phyloP scores from a whole-genome alignment of 2,113 vertebrate genomes.

The Equus przewalskii region DNA sequence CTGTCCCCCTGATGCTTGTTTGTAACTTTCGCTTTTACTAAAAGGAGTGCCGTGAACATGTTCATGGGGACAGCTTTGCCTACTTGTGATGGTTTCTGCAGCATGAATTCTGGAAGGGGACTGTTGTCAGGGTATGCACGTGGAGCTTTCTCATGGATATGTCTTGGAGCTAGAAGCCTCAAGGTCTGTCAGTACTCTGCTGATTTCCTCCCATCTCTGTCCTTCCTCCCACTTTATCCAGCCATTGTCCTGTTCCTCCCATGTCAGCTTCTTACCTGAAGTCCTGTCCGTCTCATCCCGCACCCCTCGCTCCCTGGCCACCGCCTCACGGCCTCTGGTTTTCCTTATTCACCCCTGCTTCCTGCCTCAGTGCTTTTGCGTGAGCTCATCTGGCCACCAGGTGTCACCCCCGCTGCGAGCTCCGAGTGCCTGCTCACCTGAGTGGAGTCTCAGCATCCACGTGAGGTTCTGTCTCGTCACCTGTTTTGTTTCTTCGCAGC shows the following conservation, averaged over 20 bases:
- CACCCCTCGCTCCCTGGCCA: rapidly evolving
- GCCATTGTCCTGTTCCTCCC: background rate
- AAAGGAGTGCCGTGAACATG: rapidly evolving
- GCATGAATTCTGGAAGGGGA: too few relatives aligned
- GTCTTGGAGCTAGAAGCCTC: background rate
- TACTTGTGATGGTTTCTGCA: rapidly evolving
- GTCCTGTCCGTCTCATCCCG: background rate
- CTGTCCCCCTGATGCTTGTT: background rate
- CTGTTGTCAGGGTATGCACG: rapidly evolving
- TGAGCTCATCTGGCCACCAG: background rate
- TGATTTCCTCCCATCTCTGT: background rate
- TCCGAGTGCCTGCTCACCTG: too few relatives aligned
- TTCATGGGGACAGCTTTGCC: rapidly evolving
- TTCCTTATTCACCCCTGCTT: background rate
- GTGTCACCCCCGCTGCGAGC: too few relatives aligned
- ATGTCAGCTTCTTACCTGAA: background rate
- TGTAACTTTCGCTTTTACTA: rapidly evolving
- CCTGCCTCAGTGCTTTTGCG: background rate
- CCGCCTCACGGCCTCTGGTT: rapidly evolving
- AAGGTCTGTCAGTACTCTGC: too few relatives aligned
- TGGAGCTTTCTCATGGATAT: background rate
- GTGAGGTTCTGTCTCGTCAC: rapidly evolving
- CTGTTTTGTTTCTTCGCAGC: rapidly evolving
- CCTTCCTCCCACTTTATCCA: too few relatives aligned
- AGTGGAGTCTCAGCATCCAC: rapidly evolving